phyloP scores from a whole-genome alignment of 2,797 vertebrate genomes.

The Lutjanus argentimaculatus region DNA sequence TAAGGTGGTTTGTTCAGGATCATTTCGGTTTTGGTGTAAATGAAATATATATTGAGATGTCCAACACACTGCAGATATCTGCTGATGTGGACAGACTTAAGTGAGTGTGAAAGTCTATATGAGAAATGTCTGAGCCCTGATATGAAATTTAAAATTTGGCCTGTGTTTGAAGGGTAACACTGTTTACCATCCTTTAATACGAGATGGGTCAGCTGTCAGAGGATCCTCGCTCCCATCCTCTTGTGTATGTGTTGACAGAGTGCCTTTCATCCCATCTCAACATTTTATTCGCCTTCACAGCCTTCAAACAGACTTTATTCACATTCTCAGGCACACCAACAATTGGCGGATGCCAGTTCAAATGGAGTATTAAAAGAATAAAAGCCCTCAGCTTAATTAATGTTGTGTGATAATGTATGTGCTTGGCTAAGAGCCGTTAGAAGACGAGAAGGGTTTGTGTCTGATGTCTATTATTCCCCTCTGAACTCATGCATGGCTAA shows the following conservation, averaged over 20 bases:
- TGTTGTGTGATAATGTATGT: conserved; percentile 70
- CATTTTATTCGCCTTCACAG: conserved; percentile 46
- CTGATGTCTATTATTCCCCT: conserved; percentile 76
- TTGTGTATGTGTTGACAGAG: conserved; percentile 47
- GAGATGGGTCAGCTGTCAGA: conserved; percentile 49
- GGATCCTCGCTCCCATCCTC: conserved; percentile 21
- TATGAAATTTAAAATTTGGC: conserved; percentile 31
- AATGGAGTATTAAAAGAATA: conserved; percentile 71
- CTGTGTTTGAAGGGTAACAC: conserved; percentile 32
- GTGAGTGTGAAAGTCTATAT: conserved; percentile 14
- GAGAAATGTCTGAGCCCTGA: conserved; percentile 11
- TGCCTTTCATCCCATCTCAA: conserved; percentile 40
- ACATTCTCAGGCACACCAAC: conserved; percentile 49
- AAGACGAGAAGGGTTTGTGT: conserved; percentile 65
- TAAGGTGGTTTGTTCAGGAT: not conserved
- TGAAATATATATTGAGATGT: conserved; percentile 31
- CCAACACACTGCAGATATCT: conserved; percentile 10
- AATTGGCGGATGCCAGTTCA: conserved; percentile 60
- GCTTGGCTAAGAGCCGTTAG: conserved; percentile 60
- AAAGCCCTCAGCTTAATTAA: conserved; percentile 76
- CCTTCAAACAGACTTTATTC: conserved; percentile 63
- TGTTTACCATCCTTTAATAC: conserved; percentile 33
- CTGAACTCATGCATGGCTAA: conserved; percentile 77
- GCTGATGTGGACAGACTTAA: conserved; percentile 7
- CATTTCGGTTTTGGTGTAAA: conserved; percentile 3